These are phyloP conservation scores for Apamea sordens DNA, from an alignment of 2,888 invertebrate genomes.

Conservation along the genomic window DNA sequence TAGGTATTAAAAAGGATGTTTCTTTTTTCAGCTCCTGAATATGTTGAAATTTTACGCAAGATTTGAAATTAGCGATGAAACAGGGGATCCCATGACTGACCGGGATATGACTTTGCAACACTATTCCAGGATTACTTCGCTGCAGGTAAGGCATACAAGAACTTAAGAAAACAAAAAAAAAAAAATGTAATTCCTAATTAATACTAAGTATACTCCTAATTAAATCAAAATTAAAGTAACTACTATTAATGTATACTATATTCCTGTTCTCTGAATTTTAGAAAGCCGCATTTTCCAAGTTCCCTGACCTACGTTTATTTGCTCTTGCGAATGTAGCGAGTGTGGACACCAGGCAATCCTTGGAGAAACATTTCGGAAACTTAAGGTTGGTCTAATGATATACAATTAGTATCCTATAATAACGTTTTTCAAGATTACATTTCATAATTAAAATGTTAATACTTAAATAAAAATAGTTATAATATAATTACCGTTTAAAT, in stretches of 20 bases:
- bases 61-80: constrained; percentile 99
- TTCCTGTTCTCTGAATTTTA: constrained; percentile 80
- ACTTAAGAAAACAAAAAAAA: not conserved
- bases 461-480: not conserved
- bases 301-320: constrained; percentile 96
- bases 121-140: constrained; percentile 97
- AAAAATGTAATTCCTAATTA: not conserved
- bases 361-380: constrained; percentile 96
- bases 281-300: constrained; percentile 98
- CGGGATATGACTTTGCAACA: constrained; percentile 98
- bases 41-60: constrained; percentile 99
- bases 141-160: constrained; percentile 92
- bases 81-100: constrained; percentile 98
- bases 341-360: constrained; percentile 96
- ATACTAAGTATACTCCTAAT: too few relatives aligned
- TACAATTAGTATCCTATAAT: not conserved
- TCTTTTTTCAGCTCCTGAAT: constrained; percentile 94
- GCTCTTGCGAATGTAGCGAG: constrained; percentile 98
- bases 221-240: too few relatives aligned
- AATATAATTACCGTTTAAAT: not conserved
- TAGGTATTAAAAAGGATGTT: not conserved
- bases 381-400: constrained; percentile 87
- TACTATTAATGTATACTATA: too few relatives aligned
- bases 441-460: not conserved
- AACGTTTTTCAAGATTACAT: not conserved